Conservation (phyloP, 2,113 vertebrate species). For the Megalops atlanticus region DNA sequence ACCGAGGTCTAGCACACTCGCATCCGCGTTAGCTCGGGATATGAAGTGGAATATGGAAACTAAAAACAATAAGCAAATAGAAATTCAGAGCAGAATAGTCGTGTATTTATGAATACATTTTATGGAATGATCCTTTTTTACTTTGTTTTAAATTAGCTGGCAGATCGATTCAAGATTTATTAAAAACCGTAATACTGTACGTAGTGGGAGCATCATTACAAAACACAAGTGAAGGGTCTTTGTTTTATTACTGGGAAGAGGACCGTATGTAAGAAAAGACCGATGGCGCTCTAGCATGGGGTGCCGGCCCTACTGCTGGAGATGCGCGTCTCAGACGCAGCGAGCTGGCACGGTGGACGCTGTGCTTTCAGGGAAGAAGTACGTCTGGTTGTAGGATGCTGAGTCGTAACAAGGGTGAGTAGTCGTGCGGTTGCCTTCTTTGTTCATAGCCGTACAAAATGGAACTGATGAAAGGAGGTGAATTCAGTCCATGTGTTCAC, state of each 20-base stretch:
- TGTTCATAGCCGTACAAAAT: conserved; percentile 2
- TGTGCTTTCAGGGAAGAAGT: conserved; percentile 1
- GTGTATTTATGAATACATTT: too few species aligned
- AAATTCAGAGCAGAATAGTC: neutral
- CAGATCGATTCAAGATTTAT: neutral
- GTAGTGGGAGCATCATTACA: neutral
- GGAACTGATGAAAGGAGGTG: neutral
- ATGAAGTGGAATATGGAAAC: neutral
- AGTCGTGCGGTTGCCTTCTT: conserved; percentile 12
- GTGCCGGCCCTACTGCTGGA: neutral
- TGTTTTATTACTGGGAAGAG: conserved; percentile 27
- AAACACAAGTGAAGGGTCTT: conserved; percentile 16
- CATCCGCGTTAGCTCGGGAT: neutral
- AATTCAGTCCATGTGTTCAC: neutral
- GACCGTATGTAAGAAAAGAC: neutral
- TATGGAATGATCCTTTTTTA: too few species aligned
- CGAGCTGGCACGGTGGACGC: conserved; percentile 10
- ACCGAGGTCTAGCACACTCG: neutral
- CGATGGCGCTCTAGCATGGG: conserved; percentile 19
- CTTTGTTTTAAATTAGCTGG: too few species aligned
- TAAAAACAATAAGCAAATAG: neutral
- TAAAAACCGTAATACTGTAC: neutral
- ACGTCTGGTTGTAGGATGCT: neutral
- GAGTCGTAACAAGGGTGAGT: conserved; percentile 26
- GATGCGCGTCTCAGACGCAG: conserved; percentile 22